Percentiles rank a stretch among this genome's conserved stretches.
Conservation (phyloP, 1,140 invertebrate genomes). For the Myzus persicae region DNA sequence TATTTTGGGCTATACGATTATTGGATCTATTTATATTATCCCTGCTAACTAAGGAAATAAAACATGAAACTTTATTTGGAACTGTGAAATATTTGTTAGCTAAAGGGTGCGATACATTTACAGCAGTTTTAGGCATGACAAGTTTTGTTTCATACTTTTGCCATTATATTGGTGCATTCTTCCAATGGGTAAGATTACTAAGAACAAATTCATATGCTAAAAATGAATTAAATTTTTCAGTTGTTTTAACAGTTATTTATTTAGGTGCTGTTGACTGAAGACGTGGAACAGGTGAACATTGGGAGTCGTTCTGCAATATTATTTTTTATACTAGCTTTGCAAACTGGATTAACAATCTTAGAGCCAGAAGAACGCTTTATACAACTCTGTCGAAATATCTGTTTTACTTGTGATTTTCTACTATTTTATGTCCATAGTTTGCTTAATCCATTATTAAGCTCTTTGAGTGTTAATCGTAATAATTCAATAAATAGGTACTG, state of each 20-base stretch:
- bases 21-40: slow-evolving; percentile 68
- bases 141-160: slow-evolving; percentile 89
- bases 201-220: background rate
- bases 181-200: slow-evolving; percentile 73
- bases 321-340: slow-evolving; percentile 92
- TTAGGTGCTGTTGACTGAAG: slow-evolving; percentile 76
- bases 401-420: slow-evolving; percentile 88
- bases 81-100: slow-evolving; percentile 74
- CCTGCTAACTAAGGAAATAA: slow-evolving; percentile 19
- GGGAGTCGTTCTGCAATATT: slow-evolving; percentile 91
- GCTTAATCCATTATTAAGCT: slow-evolving; percentile 87
- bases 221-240: background rate
- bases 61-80: slow-evolving; percentile 61
- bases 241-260: background rate
- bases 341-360: slow-evolving; percentile 88
- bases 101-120: slow-evolving; percentile 87
- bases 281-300: slow-evolving; percentile 86
- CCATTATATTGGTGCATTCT: slow-evolving; percentile 85
- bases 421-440: slow-evolving; percentile 90
- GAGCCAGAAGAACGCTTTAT: slow-evolving; percentile 87
- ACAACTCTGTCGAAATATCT: slow-evolving; percentile 87
- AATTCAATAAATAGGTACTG: slow-evolving; percentile 73
- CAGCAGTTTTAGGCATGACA: slow-evolving; percentile 89
- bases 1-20: slow-evolving; percentile 86
- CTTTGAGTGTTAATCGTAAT: slow-evolving; percentile 87